These are phyloP conservation scores for Nettapus auritus DNA, from an alignment of 2,113 vertebrate genomes.

Conservation along the genomic window DNA sequence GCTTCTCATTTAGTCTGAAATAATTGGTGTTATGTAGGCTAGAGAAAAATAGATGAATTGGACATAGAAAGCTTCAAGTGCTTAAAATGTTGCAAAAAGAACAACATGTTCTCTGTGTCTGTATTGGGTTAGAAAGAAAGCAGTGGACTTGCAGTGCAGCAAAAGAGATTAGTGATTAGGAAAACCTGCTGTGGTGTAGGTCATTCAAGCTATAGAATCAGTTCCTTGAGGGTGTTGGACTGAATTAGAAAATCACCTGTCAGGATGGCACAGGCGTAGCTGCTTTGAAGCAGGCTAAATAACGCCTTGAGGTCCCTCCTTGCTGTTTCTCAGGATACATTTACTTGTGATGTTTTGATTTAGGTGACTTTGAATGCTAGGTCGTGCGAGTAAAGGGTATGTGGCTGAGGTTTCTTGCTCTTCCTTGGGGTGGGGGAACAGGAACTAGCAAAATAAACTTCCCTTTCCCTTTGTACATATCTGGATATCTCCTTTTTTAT, in stretches of 20 bases:
- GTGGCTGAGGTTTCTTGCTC: not conserved
- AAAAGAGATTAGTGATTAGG: not conserved
- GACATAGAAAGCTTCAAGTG: not conserved
- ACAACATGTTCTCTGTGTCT: not conserved
- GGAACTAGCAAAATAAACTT: not conserved
- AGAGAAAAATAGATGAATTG: not conserved
- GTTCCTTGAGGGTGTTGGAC: not conserved
- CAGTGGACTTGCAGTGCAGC: not conserved
- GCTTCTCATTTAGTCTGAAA: not conserved
- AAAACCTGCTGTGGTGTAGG: not conserved
- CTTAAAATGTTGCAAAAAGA: not conserved
- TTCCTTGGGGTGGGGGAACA: not conserved
- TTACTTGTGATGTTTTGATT: slow-evolving; percentile 4
- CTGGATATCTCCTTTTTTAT: not conserved
- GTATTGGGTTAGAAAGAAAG: not conserved
- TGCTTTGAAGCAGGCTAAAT: slow-evolving; percentile 10
- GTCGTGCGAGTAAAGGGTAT: not conserved
- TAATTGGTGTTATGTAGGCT: not conserved
- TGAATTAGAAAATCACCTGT: not conserved
- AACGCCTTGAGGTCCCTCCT: not conserved
- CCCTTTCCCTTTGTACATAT: not conserved
- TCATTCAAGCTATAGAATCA: not conserved
- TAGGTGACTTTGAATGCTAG: not conserved
- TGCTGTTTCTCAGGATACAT: not conserved
- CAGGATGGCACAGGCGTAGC: not conserved